phyloP scores from a whole-genome alignment of 2,113 vertebrate genomes.

The Delphinapterus leucas region DNA sequence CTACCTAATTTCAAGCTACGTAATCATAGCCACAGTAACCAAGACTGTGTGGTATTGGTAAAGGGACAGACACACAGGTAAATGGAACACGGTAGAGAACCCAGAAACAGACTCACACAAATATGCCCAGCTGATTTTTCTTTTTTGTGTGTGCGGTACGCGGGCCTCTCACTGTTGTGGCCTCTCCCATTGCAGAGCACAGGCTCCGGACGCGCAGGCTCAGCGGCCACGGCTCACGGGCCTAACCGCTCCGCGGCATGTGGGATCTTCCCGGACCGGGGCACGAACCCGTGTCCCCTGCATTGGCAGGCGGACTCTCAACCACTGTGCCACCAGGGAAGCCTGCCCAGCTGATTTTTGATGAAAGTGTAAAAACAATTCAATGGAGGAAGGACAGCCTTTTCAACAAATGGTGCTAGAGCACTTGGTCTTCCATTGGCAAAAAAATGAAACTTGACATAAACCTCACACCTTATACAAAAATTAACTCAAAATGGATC shows the following conservation, averaged over 20 bases:
- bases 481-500: background rate
- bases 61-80: background rate
- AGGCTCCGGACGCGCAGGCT: too few relatives aligned
- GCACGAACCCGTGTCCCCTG: too few relatives aligned
- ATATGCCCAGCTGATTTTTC: background rate
- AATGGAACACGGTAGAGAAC: background rate
- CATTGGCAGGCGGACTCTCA: too few relatives aligned
- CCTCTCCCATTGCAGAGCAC: too few relatives aligned
- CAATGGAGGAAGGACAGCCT: background rate
- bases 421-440: background rate
- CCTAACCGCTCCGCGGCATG: too few relatives aligned
- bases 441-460: background rate
- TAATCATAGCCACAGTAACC: background rate
- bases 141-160: too few relatives aligned
- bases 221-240: too few relatives aligned
- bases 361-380: background rate
- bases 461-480: background rate
- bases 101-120: background rate
- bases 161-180: too few relatives aligned
- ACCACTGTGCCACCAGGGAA: too few relatives aligned
- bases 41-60: background rate
- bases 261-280: too few relatives aligned
- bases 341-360: background rate
- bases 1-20: background rate
- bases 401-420: background rate